Conservation (phyloP, 1,140 invertebrate genomes). For the Penaeus indicus region DNA sequence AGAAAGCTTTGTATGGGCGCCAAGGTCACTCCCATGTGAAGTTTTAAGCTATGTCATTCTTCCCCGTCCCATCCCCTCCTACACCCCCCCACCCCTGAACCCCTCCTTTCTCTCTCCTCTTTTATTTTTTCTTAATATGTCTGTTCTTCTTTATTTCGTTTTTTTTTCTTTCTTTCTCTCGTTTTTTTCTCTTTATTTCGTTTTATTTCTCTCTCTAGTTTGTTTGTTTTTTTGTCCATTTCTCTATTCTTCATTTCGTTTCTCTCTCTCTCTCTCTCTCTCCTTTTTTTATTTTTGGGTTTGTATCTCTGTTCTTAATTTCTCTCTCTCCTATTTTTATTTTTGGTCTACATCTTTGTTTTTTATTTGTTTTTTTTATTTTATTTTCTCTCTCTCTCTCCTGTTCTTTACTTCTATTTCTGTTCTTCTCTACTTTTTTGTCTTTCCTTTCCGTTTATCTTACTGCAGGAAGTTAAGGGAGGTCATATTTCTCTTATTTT, state of each 20-base stretch:
- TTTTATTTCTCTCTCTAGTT: not conserved
- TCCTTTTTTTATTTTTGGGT: not conserved
- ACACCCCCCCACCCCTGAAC: not conserved
- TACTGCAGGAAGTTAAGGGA: too few species aligned
- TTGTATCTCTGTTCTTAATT: not conserved
- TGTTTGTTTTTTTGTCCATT: not conserved
- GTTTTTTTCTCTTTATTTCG: slow-evolving; percentile 17
- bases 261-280: not conserved
- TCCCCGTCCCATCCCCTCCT: not conserved
- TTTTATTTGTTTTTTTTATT: not conserved
- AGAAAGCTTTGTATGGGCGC: too few species aligned
- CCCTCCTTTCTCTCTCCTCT: not conserved
- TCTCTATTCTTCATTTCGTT: not conserved
- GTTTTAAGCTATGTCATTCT: not conserved
- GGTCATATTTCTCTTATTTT: not conserved
- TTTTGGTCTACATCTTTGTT: not conserved
- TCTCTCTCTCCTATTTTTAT: not conserved
- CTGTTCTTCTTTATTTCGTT: not conserved
- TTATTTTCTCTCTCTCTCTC: not conserved
- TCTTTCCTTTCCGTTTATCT: too few species aligned
- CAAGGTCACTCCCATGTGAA: not conserved
- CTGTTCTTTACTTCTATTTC: not conserved
- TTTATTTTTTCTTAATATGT: not conserved
- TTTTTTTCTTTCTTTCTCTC: not conserved
- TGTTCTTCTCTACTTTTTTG: not conserved